Base-by-base conservation (phyloP, 2,797 vertebrate species). In the Gadopsis bispinosus region DNA sequence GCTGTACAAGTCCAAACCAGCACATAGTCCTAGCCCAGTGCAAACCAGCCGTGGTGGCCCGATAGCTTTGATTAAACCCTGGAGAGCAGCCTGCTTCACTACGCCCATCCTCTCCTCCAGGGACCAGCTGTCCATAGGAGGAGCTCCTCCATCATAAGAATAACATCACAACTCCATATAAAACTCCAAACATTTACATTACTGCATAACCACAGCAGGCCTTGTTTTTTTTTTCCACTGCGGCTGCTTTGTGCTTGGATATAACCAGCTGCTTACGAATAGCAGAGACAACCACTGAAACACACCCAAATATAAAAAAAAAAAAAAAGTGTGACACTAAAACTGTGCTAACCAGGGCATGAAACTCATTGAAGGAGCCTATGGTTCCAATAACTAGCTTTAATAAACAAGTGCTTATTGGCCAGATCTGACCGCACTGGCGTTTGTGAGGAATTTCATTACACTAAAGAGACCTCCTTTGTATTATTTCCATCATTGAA, bases 171-270 rank as follows among this genome's bases (percentile, higher is more conserved):
- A 91, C 91, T 92, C 88, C 90, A 91, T 91, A 92, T 90, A 93
- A 95, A 95, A 93, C 91, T 92, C 89, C 90, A 92, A 95, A 95
- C 92, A 94, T 95, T 95, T 94, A 94, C 92, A 93, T 94, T 92
- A 93, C 91, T 91, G 88, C 91, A 88, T 48, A 88, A 92, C 91
- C 93, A 87, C 91, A 90, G 84, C 85, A 86, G 84, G 87, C 87
- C 87, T 85, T 78, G 13, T 59, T 83, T 74, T 53, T 73, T 53
- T 87, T 75, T 80, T 83, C 82, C 77, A 85, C 90, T 94, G 91
- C 63, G 90, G 91, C 90, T 84, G 87, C 88, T 93, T 94, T 88
- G 83, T 81, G 86, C 88, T 90, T 45, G 82, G 88, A 83, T 93
- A 91, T 81, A 88, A 91, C 88, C 82, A 89, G 88, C 89, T 91